Evolutionary conservation across 2,113 vertebrate genomes (phyloP).

Genomic region (Platysteira castanea): DNA sequence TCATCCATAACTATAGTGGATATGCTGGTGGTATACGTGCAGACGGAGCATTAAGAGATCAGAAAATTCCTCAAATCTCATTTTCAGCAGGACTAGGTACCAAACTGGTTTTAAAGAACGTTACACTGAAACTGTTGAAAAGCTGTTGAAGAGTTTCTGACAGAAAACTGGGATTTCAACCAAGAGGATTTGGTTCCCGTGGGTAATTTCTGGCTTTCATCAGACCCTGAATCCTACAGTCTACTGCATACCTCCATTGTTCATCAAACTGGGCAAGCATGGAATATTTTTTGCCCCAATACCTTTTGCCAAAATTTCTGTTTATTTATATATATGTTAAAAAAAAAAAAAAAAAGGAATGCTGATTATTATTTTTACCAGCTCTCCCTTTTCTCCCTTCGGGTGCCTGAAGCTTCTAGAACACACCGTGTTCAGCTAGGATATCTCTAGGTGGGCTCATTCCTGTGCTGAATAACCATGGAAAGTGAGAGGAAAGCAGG

Average conservation of each 20-base stretch:
- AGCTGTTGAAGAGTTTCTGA: not conserved
- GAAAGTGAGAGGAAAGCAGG: not conserved
- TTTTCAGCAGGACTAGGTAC: not conserved
- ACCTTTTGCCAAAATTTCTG: not conserved
- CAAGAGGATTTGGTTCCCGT: not conserved
- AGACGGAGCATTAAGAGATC: not conserved
- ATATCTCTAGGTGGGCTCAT: not conserved
- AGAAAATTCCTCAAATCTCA: not conserved
- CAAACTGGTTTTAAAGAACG: not conserved
- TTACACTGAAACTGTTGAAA: conserved; percentile 1
- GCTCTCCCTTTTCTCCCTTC: not conserved
- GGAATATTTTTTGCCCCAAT: not conserved
- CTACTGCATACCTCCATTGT: not conserved
- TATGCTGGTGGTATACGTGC: not conserved
- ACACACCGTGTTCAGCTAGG: not conserved
- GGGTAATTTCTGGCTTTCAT: conserved; percentile 31
- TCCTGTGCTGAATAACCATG: not conserved
- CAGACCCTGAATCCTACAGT: not conserved
- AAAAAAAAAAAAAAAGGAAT: too few species aligned
- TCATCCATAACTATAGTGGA: not conserved
- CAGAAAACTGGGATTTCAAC: conserved; percentile 4
- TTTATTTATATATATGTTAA: not conserved
- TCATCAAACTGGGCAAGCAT: not conserved
- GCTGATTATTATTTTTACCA: not conserved
- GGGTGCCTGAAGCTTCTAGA: not conserved